Conservation (phyloP, 2,797 vertebrate genomes). For the Phalloptychus januarius region DNA sequence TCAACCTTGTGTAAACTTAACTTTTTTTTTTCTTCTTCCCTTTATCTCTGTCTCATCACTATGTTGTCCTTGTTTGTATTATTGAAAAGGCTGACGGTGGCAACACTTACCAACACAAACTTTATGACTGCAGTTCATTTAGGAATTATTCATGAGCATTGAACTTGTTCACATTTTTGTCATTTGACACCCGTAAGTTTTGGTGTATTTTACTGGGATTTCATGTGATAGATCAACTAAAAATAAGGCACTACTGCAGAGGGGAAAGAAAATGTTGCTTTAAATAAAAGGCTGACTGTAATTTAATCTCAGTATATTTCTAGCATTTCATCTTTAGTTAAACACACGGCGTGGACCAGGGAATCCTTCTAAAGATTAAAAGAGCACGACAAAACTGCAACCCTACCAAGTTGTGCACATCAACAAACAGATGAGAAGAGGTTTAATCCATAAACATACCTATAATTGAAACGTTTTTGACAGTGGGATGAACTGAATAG, state of each 20-base stretch:
- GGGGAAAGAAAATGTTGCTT: background rate
- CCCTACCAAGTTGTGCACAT: background rate
- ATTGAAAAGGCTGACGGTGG: background rate
- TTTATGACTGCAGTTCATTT: background rate
- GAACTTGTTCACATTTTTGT: background rate
- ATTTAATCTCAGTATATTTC: background rate
- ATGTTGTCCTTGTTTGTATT: background rate
- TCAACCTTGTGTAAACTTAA: constrained; percentile 19
- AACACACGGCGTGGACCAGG: background rate
- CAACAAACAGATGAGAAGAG: background rate
- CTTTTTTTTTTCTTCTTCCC: background rate
- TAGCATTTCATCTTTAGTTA: background rate
- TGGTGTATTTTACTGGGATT: background rate
- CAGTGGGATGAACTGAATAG: background rate
- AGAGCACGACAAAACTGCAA: background rate
- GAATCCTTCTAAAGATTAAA: background rate
- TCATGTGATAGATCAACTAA: background rate
- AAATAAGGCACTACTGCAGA: background rate
- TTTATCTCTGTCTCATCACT: background rate
- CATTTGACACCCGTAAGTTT: background rate
- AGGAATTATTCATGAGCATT: background rate
- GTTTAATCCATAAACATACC: background rate
- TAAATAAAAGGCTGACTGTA: background rate
- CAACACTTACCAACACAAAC: background rate
- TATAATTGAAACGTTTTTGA: background rate